Percentiles rank a stretch among this genome's conserved stretches.
These are phyloP conservation scores for Cataglyphis albicans DNA, from an alignment of 2,888 invertebrate genomes.

Conservation along the genomic window DNA sequence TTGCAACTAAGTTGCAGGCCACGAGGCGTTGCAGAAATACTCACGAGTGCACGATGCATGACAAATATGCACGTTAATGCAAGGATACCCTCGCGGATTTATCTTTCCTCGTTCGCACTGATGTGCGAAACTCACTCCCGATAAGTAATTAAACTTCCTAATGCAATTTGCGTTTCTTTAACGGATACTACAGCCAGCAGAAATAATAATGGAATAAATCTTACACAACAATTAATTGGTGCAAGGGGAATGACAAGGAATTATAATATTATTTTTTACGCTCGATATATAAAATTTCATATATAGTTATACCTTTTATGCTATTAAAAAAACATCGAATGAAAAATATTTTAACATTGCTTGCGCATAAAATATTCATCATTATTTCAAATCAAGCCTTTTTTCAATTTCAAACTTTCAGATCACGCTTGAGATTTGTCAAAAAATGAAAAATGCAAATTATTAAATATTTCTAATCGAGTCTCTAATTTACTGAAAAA, in stretches of 20 bases:
- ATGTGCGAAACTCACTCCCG: conserved; percentile 51
- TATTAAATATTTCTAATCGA: neutral
- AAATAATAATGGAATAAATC: conserved; percentile 40
- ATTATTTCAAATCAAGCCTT: neutral
- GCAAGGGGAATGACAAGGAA: conserved; percentile 12
- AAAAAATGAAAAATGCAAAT: neutral
- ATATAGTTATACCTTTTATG: neutral
- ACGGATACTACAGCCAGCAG: neutral
- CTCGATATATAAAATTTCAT: neutral
- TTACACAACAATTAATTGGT: conserved; percentile 39
- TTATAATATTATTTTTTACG: neutral
- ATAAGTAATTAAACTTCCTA: conserved; percentile 56
- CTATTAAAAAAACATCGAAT: neutral
- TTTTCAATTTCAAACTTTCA: neutral
- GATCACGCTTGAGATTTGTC: neutral
- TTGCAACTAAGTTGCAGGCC: conserved; percentile 60
- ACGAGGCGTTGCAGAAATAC: conserved; percentile 48
- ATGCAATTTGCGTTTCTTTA: conserved; percentile 45
- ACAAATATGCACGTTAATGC: conserved; percentile 62
- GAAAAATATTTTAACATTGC: neutral
- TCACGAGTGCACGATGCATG: conserved; percentile 60
- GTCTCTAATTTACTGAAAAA: conserved; percentile 6
- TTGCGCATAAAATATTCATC: neutral
- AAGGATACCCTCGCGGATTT: conserved; percentile 52
- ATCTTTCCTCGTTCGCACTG: conserved; percentile 54